Conservation (phyloP, 2,113 vertebrate genomes). For the Chionis minor region DNA sequence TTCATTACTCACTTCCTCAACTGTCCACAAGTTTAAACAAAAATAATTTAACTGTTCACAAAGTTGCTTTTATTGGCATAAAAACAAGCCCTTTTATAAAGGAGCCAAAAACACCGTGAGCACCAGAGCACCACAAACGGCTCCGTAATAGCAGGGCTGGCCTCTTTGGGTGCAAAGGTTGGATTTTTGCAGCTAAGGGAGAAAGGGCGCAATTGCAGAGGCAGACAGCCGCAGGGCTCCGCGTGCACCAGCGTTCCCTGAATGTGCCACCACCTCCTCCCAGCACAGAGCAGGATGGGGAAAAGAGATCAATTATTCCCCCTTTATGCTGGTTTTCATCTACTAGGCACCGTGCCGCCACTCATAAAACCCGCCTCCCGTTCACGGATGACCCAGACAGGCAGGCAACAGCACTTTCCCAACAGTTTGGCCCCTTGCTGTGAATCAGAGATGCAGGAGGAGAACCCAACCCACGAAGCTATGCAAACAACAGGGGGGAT, state of each 20-base stretch:
- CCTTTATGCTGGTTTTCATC: not conserved
- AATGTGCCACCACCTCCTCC: accelerated
- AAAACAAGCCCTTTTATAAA: not conserved
- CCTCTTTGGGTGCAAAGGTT: not conserved
- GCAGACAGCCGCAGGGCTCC: not conserved
- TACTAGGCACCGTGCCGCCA: not conserved
- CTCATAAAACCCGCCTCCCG: not conserved
- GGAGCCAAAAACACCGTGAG: not conserved
- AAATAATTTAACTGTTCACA: not conserved
- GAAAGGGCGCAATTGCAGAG: not conserved
- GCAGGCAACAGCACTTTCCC: accelerated
- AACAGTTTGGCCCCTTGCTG: not conserved
- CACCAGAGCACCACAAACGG: not conserved
- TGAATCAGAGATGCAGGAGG: not conserved
- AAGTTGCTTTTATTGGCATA: not conserved
- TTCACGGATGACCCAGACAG: accelerated
- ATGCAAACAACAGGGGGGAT: not conserved
- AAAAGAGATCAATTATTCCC: not conserved
- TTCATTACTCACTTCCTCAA: not conserved
- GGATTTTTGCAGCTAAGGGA: not conserved
- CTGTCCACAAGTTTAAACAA: not conserved
- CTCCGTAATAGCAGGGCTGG: not conserved
- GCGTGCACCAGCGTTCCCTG: accelerated
- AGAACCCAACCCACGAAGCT: not conserved
- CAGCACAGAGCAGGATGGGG: accelerated